Conservation (phyloP, 2,113 vertebrate genomes). For the Siniperca knerii region DNA sequence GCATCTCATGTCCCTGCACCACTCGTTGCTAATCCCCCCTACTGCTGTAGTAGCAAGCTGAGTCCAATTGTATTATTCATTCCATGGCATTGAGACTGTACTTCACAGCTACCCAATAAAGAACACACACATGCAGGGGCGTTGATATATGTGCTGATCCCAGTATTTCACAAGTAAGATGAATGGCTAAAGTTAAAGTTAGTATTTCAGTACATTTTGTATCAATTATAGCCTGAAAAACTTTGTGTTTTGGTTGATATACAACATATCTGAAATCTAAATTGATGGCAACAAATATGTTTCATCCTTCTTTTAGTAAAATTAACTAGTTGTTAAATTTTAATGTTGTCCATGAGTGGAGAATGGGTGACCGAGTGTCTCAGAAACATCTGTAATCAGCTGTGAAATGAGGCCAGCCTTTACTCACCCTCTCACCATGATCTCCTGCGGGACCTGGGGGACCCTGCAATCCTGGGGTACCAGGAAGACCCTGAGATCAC, state of each 20-base stretch:
- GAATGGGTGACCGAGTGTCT: constrained; percentile 9
- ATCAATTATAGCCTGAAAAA: not conserved
- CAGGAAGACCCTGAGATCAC: constrained; percentile 90
- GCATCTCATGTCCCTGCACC: constrained; percentile 56
- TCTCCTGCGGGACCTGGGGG: constrained; percentile 92
- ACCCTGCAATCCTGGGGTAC: constrained; percentile 92
- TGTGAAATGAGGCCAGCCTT: constrained; percentile 26
- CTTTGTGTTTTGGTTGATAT: not conserved
- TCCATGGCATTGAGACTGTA: constrained; percentile 25
- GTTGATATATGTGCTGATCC: constrained; percentile 9
- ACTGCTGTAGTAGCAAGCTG: constrained; percentile 48
- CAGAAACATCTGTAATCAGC: constrained; percentile 41
- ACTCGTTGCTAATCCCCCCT: constrained; percentile 28
- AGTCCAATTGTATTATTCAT: constrained; percentile 52
- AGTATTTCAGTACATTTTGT: constrained; percentile 10
- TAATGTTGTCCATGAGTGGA: not conserved
- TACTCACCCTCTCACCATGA: constrained; percentile 94
- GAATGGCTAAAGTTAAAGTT: constrained; percentile 15
- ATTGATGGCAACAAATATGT: not conserved
- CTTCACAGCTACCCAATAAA: constrained; percentile 42
- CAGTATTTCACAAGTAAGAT: constrained; percentile 12
- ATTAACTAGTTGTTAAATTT: not conserved
- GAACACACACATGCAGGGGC: constrained; percentile 10
- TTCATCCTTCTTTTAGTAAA: not conserved
- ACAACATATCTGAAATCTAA: not conserved